These are phyloP conservation scores for Crematogaster levior DNA, from an alignment of 2,888 invertebrate species.

Conservation along the genomic window DNA sequence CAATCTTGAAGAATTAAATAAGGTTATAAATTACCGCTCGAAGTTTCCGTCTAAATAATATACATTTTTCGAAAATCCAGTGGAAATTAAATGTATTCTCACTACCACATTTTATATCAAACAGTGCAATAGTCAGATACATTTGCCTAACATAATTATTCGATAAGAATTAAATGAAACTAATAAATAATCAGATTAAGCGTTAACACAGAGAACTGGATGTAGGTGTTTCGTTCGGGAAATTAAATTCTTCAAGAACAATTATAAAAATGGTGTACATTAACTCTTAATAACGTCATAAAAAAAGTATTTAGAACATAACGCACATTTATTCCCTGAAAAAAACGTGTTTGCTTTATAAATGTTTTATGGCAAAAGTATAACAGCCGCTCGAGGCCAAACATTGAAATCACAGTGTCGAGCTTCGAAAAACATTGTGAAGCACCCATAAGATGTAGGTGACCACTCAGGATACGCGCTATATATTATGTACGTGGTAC, in stretches of 20 bases:
- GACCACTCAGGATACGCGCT: conserved; percentile 68
- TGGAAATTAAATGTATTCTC: background rate
- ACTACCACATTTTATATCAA: background rate
- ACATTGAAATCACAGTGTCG: background rate
- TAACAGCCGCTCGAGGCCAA: background rate
- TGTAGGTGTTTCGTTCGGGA: background rate
- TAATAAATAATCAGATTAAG: too few relatives aligned
- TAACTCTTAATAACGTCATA: background rate
- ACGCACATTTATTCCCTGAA: background rate
- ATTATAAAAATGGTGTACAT: background rate
- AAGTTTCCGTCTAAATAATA: background rate
- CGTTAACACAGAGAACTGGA: background rate
- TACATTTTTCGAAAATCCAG: background rate
- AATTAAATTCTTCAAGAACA: background rate
- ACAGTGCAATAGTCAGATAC: background rate
- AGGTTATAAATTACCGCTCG: too few relatives aligned
- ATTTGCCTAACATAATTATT: background rate
- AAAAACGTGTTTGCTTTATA: background rate
- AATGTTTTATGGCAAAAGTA: background rate
- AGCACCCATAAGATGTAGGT: conserved; percentile 70
- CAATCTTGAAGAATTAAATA: background rate
- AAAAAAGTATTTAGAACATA: background rate
- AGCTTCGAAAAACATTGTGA: conserved; percentile 63
- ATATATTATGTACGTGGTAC: conserved; percentile 73
- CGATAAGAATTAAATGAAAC: too few relatives aligned